Evolutionary conservation across 2,113 vertebrate genomes (phyloP).

Genomic region (Otis tarda): DNA sequence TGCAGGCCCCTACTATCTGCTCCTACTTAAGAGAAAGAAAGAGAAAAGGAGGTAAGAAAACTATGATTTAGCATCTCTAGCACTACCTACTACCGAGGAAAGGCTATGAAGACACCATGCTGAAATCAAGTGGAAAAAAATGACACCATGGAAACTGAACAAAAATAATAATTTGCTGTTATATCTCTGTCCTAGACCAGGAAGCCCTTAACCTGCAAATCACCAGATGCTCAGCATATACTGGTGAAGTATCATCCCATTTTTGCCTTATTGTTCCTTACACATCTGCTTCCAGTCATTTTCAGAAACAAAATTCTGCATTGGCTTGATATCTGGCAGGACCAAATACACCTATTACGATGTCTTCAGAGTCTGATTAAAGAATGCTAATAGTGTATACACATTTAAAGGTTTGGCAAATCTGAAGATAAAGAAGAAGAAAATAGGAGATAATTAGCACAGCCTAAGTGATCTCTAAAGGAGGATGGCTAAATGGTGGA

Average conservation of each 20-base stretch:
- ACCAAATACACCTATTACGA: background rate
- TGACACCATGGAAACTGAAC: constrained; percentile 24
- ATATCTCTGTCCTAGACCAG: background rate
- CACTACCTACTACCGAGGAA: background rate
- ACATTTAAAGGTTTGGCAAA: background rate
- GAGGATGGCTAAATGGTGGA: background rate
- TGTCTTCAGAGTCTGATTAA: background rate
- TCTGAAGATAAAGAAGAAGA: background rate
- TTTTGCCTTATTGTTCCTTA: background rate
- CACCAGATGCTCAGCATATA: background rate
- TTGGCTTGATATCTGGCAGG: background rate
- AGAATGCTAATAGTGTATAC: background rate
- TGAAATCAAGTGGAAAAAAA: constrained; percentile 18
- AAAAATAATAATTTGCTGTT: constrained; percentile 16
- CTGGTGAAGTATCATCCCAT: background rate
- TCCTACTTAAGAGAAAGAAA: background rate
- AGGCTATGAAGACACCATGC: background rate
- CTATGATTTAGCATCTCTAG: background rate
- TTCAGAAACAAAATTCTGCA: background rate
- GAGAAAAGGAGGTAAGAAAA: background rate
- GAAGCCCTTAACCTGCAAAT: constrained; percentile 19
- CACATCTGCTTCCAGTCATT: background rate
- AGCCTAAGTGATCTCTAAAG: background rate
- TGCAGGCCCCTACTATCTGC: background rate
- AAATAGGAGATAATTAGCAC: background rate